Evolutionary conservation across 2,113 vertebrate species (phyloP).

Genomic region (Phaethon lepturus): DNA sequence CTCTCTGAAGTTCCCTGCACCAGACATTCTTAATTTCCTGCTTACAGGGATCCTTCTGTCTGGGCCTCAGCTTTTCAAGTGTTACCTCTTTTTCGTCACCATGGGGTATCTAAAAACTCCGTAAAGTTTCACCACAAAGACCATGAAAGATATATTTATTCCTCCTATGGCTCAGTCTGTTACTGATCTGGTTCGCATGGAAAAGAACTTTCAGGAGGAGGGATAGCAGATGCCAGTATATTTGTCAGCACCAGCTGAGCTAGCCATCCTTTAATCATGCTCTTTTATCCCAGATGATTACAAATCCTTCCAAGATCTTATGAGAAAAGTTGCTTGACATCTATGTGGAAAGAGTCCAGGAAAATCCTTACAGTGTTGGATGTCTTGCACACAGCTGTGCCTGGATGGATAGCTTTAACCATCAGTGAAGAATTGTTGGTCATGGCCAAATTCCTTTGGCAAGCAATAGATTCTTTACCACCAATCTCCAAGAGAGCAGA

Average conservation of each 20-base stretch:
- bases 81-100: not conserved
- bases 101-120: constrained; percentile 20
- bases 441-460: not conserved
- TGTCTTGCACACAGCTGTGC: constrained; percentile 42
- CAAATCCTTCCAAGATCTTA: constrained; percentile 50
- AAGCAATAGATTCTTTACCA: not conserved
- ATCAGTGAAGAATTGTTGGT: not conserved
- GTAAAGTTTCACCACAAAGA: constrained; percentile 15
- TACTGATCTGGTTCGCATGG: constrained; percentile 29
- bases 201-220: constrained; percentile 53
- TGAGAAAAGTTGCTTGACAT: constrained; percentile 50
- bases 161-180: constrained; percentile 24
- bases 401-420: not conserved
- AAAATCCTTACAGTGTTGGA: constrained; percentile 26
- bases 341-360: constrained; percentile 41
- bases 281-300: constrained; percentile 58
- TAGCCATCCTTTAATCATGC: constrained; percentile 46
- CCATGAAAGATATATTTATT: constrained; percentile 28
- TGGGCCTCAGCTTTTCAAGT: not conserved
- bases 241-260: constrained; percentile 60
- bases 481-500: not conserved
- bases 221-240: constrained; percentile 54
- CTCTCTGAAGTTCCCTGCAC: not conserved
- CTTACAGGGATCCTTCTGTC: constrained; percentile 2
- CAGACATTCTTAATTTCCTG: constrained; percentile 45